Evolutionary conservation across 2,113 vertebrate species (phyloP), one percentile per base, ranked within the genome.

Genomic region (Microcebus tavaratra): DNA sequence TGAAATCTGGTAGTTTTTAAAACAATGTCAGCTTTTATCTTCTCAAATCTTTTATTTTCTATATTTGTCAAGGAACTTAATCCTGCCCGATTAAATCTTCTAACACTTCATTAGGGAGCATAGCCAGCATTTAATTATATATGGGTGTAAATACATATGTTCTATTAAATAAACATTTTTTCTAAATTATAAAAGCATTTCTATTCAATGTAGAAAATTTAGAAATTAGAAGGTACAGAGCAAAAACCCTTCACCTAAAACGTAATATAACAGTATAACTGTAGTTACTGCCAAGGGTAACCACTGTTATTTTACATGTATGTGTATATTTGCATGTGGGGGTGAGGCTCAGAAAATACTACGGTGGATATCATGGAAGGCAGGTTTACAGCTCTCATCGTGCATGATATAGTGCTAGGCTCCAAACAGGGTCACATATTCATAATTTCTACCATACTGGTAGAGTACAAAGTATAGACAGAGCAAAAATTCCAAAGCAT

Each of bases 131-230:
- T 96, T 84, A 94, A 94, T 94, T 85, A 85, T 80, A 95, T 88
- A 76, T 82, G 36, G 42, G 8, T 96, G 4, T 85, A 92, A 88
- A 92, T 80, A 89, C 29, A 53, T 95, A 92, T 61, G 50, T 91
- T 93, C 42, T 87, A 79, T 96, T 93, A 96, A 84, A 76, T 93
- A 91, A 85, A 90, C 48, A 39, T 63, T 86, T 85, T 94, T 85
- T 94, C 72, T 94, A 91, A 97, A 90, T 84, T 92, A 88, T 23
- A 94, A 95, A 86, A 91, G 9, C 55, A 73, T 61, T 86, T 93
- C 21, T 72, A 76, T 12, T 78, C 39, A 88, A 39, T 85, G 59
- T 87, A 80, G 92, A 90, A 95, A 96, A 89, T 80, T 81, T 61
- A 88, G 45, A 92, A 93, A 93, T 93, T 88, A 90, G 67, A 88